These are phyloP conservation scores for Leuctra nigra DNA, from an alignment of 2,888 invertebrate genomes.

Conservation along the genomic window DNA sequence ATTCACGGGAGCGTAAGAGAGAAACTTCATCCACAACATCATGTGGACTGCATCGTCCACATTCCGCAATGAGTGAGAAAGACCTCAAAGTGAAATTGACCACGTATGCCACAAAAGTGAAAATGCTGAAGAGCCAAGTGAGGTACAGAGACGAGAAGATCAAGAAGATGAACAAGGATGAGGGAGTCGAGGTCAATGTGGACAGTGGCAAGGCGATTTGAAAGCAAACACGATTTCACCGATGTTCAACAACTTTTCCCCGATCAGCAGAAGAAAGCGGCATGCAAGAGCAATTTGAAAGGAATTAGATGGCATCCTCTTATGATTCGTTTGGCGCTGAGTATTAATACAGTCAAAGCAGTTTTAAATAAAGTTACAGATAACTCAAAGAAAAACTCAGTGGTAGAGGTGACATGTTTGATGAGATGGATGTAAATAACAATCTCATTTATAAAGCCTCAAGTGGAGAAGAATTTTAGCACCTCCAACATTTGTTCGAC, in stretches of 20 bases:
- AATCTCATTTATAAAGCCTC: background rate
- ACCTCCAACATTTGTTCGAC: background rate
- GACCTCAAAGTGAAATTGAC: background rate
- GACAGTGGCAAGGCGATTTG: background rate
- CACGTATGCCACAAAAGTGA: background rate
- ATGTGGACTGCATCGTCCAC: background rate
- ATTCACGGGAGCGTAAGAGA: background rate
- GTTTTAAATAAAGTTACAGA: background rate
- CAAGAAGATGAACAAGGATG: background rate
- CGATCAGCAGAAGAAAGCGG: slow-evolving; percentile 6
- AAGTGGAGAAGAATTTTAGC: background rate
- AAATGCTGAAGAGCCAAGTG: background rate
- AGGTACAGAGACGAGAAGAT: background rate
- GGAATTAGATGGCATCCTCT: slow-evolving; percentile 14
- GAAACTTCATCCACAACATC: background rate
- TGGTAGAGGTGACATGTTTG: background rate
- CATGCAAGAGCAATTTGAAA: background rate
- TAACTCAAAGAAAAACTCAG: background rate
- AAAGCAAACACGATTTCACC: background rate
- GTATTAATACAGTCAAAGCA: background rate
- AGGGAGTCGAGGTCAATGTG: background rate
- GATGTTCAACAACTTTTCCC: background rate
- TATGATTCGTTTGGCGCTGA: background rate
- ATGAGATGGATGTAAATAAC: slow-evolving; percentile 11
- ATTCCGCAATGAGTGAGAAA: background rate